Percentiles rank a stretch among this genome's conserved stretches.
phyloP scores from a whole-genome alignment of 2,888 invertebrate species.

The Melinopterus prodromus region DNA sequence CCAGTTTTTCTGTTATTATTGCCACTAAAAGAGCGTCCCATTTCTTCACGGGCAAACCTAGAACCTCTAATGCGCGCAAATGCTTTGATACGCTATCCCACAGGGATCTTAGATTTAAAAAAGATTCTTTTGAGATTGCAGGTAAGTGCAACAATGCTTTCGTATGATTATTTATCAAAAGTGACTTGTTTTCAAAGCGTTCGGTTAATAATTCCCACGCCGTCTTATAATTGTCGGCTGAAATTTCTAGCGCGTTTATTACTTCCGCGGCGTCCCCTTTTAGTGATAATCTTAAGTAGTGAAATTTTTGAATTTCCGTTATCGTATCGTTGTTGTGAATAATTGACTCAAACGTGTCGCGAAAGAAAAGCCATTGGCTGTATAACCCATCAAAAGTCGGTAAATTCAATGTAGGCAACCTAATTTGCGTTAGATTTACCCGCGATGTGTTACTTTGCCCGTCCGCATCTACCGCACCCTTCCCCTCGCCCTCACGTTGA shows the following conservation, averaged over 20 bases:
- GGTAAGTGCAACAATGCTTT: conserved; percentile 25
- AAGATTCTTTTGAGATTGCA: conserved; percentile 22
- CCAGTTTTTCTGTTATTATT: conserved; percentile 22
- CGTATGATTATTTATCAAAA: conserved; percentile 28
- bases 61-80: conserved; percentile 23
- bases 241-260: conserved; percentile 28
- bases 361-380: conserved; percentile 28
- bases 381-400: conserved; percentile 29
- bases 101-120: conserved; percentile 19
- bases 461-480: not conserved
- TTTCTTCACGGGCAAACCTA: conserved; percentile 11
- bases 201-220: conserved; percentile 28
- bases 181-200: conserved; percentile 20
- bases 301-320: conserved; percentile 32
- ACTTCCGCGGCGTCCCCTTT: conserved; percentile 29
- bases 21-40: conserved; percentile 23
- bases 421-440: conserved; percentile 11
- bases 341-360: conserved; percentile 30
- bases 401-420: conserved; percentile 28
- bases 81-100: conserved; percentile 25
- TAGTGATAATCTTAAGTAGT: conserved; percentile 33
- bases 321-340: conserved; percentile 30
- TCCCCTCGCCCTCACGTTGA: not conserved
- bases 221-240: conserved; percentile 24
- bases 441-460: not conserved